Evolutionary conservation across 2,888 invertebrate species (phyloP).

Genomic region (Melanostoma mellinum): DNA sequence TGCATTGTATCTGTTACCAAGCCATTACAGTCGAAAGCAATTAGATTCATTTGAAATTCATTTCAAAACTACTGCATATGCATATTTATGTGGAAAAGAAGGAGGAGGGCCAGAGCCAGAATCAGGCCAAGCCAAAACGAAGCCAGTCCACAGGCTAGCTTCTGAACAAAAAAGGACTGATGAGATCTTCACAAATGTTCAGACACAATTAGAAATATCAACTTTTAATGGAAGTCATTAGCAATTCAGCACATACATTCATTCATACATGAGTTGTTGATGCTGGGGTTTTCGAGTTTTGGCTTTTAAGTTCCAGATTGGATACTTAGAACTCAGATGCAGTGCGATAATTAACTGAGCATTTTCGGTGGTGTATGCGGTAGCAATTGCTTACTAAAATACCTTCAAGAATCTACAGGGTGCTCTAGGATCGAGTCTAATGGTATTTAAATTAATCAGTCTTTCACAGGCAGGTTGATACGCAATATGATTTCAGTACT

Average conservation of each 20-base stretch:
- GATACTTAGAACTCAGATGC: conserved; percentile 32
- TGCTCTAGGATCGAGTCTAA: too few species aligned
- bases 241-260: conserved; percentile 48
- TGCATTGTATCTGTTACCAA: conserved; percentile 67
- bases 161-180: conserved; percentile 37
- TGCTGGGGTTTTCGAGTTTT: conserved; percentile 2
- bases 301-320: conserved; percentile 12
- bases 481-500: too few species aligned
- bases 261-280: conserved; percentile 2
- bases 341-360: conserved; percentile 53
- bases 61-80: conserved; percentile 34
- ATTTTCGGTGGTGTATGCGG: conserved; percentile 19
- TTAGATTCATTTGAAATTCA: conserved; percentile 69
- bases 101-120: neutral
- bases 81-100: conserved; percentile 17
- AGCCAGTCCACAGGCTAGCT: conserved; percentile 4
- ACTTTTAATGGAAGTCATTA: conserved; percentile 70
- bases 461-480: too few species aligned
- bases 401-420: too few species aligned
- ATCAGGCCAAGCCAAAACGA: neutral
- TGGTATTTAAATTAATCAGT: too few species aligned
- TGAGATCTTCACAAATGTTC: conserved; percentile 48
- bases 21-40: conserved; percentile 65
- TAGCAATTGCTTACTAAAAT: too few species aligned
- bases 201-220: conserved; percentile 68